These are phyloP conservation scores for Taphrorychus bicolor DNA, from an alignment of 2,888 invertebrate species.

Conservation along the genomic window DNA sequence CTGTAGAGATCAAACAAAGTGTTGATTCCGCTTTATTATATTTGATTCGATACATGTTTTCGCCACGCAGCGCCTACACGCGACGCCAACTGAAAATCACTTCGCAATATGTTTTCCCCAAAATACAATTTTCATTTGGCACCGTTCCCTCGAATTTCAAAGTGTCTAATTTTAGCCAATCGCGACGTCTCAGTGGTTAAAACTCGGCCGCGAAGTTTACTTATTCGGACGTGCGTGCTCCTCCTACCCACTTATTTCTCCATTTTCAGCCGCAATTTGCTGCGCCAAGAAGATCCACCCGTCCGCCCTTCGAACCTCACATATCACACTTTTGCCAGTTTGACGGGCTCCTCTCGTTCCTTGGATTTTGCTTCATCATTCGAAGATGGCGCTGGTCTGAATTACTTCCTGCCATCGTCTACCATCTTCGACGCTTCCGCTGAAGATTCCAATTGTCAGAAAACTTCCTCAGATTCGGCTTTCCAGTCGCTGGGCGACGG, in stretches of 20 bases:
- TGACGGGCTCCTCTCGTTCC: slow-evolving; percentile 43
- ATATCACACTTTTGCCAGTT: slow-evolving; percentile 33
- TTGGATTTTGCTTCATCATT: slow-evolving; percentile 50
- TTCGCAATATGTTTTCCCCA: not conserved
- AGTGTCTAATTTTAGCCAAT: slow-evolving; percentile 47
- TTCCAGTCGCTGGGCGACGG: slow-evolving; percentile 61
- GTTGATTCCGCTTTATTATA: not conserved
- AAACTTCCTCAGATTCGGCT: slow-evolving; percentile 65
- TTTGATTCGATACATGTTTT: not conserved
- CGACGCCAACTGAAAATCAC: not conserved
- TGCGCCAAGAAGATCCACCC: slow-evolving; percentile 26
- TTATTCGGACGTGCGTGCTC: slow-evolving; percentile 10
- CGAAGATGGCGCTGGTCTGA: slow-evolving; percentile 44
- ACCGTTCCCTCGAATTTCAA: slow-evolving; percentile 27
- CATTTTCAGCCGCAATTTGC: slow-evolving; percentile 36
- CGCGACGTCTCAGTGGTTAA: not conserved
- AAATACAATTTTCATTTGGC: slow-evolving; percentile 25
- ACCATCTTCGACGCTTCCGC: slow-evolving; percentile 61
- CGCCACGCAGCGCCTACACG: not conserved
- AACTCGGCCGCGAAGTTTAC: not conserved
- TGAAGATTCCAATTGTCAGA: slow-evolving; percentile 63
- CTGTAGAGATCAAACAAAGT: not conserved
- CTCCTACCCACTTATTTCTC: too few species aligned
- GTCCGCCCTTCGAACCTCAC: slow-evolving; percentile 28
- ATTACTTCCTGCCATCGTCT: slow-evolving; percentile 45